Conservation (phyloP, 2,113 vertebrate species). For the Lycaon pictus region DNA sequence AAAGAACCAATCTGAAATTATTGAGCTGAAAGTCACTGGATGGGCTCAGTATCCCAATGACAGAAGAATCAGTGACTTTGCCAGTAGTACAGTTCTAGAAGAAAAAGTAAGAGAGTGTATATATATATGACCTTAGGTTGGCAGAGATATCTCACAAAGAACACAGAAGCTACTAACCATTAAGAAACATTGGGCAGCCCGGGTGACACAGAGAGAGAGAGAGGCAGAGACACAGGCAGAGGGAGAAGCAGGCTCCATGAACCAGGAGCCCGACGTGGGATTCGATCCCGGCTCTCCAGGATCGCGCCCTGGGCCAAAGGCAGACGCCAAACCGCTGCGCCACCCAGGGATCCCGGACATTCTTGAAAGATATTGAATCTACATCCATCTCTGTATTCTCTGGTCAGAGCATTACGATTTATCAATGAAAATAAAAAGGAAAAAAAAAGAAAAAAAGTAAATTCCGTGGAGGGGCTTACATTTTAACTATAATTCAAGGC, state of each 20-base stretch:
- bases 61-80: background rate
- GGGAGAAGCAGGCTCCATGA: no score
- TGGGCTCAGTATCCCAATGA: background rate
- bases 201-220: no score
- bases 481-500: background rate
- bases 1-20: constrained; percentile 28
- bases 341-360: background rate
- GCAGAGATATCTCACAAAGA: background rate
- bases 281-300: no score
- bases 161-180: background rate
- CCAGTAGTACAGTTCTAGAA: background rate
- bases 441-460: background rate
- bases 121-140: background rate
- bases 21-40: background rate
- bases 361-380: background rate
- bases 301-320: no score
- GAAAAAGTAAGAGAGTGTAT: background rate
- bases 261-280: no score
- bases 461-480: background rate
- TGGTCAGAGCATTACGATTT: background rate
- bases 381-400: background rate
- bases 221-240: no score
- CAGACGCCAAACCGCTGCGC: no score
- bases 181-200: background rate
- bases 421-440: background rate